A percentile compares a stretch with the other conserved stretches of the same genome.
These are phyloP conservation scores for Malurus elegans DNA, from an alignment of 2,113 vertebrate genomes.

Conservation along the genomic window DNA sequence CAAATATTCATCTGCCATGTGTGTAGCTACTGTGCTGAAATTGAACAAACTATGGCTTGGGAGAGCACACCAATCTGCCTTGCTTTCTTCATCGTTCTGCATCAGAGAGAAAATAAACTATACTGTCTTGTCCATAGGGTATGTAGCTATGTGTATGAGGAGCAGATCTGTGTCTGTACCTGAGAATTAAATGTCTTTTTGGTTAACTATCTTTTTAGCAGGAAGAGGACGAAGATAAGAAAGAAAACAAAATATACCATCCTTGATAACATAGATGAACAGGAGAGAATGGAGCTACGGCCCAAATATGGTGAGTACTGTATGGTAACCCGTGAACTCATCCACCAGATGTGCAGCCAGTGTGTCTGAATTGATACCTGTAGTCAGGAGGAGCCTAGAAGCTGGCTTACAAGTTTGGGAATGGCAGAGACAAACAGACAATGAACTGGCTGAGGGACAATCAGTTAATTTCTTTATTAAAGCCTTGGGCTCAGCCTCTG, in stretches of 20 bases:
- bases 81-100: not conserved
- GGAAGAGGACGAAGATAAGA: constrained; percentile 82
- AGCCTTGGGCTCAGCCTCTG: not conserved
- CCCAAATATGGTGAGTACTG: constrained; percentile 82
- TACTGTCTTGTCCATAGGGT: not conserved
- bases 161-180: not conserved
- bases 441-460: not conserved
- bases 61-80: not conserved
- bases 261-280: constrained; percentile 90
- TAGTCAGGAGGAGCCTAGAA: not conserved
- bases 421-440: not conserved
- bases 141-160: not conserved
- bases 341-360: not conserved
- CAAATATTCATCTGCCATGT: not conserved
- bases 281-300: constrained; percentile 87
- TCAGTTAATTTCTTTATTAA: not conserved
- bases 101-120: not conserved
- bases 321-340: not conserved
- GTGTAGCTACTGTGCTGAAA: not conserved
- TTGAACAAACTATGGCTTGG: not conserved
- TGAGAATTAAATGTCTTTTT: not conserved
- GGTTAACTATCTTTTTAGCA: constrained; percentile 62
- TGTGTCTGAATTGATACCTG: not conserved
- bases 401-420: not conserved
- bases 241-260: constrained; percentile 90